Evolutionary conservation across 1,140 invertebrate species (phyloP), one percentile per base, ranked within the genome.

Genomic region (Gerris buenoi): DNA sequence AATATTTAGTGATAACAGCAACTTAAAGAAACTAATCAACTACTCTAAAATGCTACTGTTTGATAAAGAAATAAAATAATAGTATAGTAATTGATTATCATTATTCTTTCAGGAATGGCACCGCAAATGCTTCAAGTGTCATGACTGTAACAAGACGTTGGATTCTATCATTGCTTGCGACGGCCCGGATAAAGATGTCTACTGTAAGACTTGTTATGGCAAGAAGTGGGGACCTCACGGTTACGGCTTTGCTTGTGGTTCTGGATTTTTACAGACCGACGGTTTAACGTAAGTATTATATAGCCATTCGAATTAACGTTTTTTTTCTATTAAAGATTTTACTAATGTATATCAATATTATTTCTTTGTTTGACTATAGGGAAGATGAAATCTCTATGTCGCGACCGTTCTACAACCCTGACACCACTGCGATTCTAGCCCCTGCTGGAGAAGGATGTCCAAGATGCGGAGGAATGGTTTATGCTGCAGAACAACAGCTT

Each of bases 71-170:
- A n/a, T n/a, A n/a, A n/a, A n/a, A n/a, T n/a, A n/a, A n/a, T n/a
- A n/a, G n/a, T n/a, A n/a, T n/a, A n/a, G n/a, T n/a, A n/a, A n/a
- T n/a, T n/a, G n/a, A n/a, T n/a, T n/a, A n/a, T n/a, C n/a, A n/a
- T n/a, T n/a, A n/a, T n/a, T n/a, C 3, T 67, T 65, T 15, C 85
- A 91, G 74, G 93, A 94, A 79, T 98, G 93, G 93, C 95, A 91
- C 82, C 86, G 95, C 81, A 97, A 97, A 79, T 98, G 95, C 81
- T 97, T 95, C 83, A 98, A 97, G 78, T 98, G 95, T 78, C 87
- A 83, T 76, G 90, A 92, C 72, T 98, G 95, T 78, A 89, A 86
- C 72, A 93, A 93, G 74, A 91, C 89, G 25, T 81, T 97, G 63
- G 93, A 96, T 75, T 97, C 93, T 23, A 93, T 93, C 74, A 91